A percentile compares a stretch with the other conserved stretches of the same genome.
Evolutionary conservation across 2,113 vertebrate genomes (phyloP).

Genomic region (Dasyurus viverrinus): DNA sequence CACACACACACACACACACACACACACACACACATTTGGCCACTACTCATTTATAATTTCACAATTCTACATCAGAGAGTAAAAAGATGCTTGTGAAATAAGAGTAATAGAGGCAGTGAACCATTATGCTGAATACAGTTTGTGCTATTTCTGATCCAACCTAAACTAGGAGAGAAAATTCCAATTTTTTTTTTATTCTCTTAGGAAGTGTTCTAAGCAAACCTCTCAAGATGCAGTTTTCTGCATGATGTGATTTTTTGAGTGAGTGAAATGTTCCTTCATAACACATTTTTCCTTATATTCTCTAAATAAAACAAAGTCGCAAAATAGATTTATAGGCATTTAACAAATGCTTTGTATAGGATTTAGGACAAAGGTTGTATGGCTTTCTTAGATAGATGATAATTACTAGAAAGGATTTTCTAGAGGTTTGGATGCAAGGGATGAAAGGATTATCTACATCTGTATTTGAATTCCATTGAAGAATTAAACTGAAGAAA

Average conservation of each 20-base stretch:
- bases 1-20: background rate
- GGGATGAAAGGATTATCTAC: background rate
- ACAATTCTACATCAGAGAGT: background rate
- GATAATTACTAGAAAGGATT: slow-evolving; percentile 6
- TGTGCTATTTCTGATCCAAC: slow-evolving; percentile 23
- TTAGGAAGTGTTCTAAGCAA: slow-evolving; percentile 6
- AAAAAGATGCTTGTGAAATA: background rate
- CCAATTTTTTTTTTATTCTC: slow-evolving; percentile 5
- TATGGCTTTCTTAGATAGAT: slow-evolving; percentile 8
- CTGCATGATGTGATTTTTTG: background rate
- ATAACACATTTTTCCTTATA: background rate
- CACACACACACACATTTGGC: background rate
- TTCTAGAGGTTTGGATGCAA: background rate
- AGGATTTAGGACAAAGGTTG: background rate
- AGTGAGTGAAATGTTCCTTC: slow-evolving; percentile 1
- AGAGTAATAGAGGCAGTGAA: background rate
- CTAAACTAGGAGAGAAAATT: background rate
- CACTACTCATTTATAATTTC: background rate
- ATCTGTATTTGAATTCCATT: background rate
- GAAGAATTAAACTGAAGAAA: background rate
- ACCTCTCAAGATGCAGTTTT: slow-evolving; percentile 34
- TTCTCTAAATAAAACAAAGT: background rate
- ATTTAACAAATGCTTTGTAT: slow-evolving; percentile 18
- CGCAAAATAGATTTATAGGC: background rate
- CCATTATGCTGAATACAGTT: background rate